Base-by-base conservation (phyloP, 2,113 vertebrate species). In the Toxotes chatareus region DNA sequence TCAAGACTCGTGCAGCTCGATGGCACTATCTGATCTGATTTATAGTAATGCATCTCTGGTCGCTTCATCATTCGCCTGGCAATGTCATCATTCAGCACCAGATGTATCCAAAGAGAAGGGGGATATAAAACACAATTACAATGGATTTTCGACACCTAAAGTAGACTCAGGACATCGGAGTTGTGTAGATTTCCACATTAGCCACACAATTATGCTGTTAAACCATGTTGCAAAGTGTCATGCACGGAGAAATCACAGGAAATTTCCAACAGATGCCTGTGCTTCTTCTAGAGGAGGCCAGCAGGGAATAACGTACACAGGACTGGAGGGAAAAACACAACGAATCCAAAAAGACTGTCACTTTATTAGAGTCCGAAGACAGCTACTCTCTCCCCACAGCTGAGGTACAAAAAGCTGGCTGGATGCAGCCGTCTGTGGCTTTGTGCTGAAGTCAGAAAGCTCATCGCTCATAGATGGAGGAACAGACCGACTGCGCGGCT, bases 61-160 rank as follows among this genome's bases (percentile, higher is more conserved):
- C 21, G 49, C 76, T 88, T 63, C 87, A 81, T 89, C 84, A 76
- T 85, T 80, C 71, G 5, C 31, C 42, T 40, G 19, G 70, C 46
- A 0, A 67, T 46, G 78, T 62, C 76, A 79, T 91, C 88, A 59
- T 53, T 84, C 87, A 87, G 80, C 40, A 31, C 46, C 78, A 80
- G 34, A 19, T 75, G 67, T 51, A 68, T 49, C 56, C 62, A 44
- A 82, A 80, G 82, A 83, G 47, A 76, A 49, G 44, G 8, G 60
- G 75, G 80, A 87, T 77, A 73, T 76, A 79, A 88, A 89, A 88
- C n/a, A 75, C 65, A 82, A 85, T 90, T 82, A 82, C 76, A 56
- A n/a, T 32, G 57, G 80, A 84, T 88, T 74, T 88, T 49, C 10
- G 16, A 55, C 42, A 66, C 42, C 71, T 69, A 3, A 5, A 57